These are phyloP conservation scores for Trissolcus basalis DNA, from an alignment of 1,140 invertebrate species.

Conservation along the genomic window DNA sequence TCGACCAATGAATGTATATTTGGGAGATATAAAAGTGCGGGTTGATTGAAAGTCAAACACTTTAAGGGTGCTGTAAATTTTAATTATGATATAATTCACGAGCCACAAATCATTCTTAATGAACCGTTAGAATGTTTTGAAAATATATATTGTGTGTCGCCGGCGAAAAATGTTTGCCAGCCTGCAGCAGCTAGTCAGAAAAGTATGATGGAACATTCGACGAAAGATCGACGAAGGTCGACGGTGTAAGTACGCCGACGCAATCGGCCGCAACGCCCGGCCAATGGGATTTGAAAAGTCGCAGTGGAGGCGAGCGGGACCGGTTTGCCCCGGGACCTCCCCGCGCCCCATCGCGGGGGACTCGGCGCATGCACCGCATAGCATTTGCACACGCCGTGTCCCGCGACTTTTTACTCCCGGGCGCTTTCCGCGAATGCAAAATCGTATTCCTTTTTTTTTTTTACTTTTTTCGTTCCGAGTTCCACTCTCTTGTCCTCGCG, in stretches of 20 bases:
- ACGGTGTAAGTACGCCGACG: slow-evolving; percentile 55
- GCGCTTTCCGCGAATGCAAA: slow-evolving; percentile 51
- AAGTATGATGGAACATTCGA: slow-evolving; percentile 51
- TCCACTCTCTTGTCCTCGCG: background rate
- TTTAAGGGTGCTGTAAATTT: background rate
- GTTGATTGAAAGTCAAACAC: too few relatives aligned
- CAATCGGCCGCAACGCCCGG: slow-evolving; percentile 50
- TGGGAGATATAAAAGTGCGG: too few relatives aligned
- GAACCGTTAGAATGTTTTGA: background rate
- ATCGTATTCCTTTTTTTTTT: slow-evolving; percentile 42
- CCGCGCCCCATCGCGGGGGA: slow-evolving; percentile 43
- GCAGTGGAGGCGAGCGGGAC: slow-evolving; percentile 56
- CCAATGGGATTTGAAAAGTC: slow-evolving; percentile 59
- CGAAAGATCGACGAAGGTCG: slow-evolving; percentile 61
- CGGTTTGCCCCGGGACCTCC: slow-evolving; percentile 49
- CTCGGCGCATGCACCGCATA: slow-evolving; percentile 43
- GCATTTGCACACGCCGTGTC: slow-evolving; percentile 39
- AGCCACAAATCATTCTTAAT: background rate
- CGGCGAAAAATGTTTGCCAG: too few relatives aligned
- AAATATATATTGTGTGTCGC: too few relatives aligned
- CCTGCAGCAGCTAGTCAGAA: slow-evolving; percentile 10
- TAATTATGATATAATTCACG: background rate
- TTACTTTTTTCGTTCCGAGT: slow-evolving; percentile 5
- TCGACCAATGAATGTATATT: too few relatives aligned
- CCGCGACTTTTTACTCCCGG: slow-evolving; percentile 17